Percentiles rank a stretch among this genome's conserved stretches.
These are phyloP conservation scores for Oryzias curvinotus DNA, from an alignment of 2,113 vertebrate species.

Conservation along the genomic window DNA sequence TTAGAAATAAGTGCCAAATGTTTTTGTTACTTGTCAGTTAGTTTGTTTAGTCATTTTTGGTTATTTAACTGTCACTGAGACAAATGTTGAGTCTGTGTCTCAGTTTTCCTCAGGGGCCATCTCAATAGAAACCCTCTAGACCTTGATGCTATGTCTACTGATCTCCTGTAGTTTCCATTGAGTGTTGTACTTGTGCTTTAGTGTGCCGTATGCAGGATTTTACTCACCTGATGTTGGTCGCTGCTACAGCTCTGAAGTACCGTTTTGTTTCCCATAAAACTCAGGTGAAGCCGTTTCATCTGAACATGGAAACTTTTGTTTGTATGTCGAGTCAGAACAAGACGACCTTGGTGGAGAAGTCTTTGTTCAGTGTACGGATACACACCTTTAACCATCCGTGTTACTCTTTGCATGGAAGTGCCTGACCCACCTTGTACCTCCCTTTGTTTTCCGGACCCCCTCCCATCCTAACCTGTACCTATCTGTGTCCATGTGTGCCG, in stretches of 20 bases:
- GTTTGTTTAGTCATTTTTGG: no score
- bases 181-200: slow-evolving; percentile 20
- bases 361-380: not conserved
- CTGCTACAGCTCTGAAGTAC: not conserved
- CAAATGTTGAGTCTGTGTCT: no score
- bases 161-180: slow-evolving; percentile 62
- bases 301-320: slow-evolving; percentile 15
- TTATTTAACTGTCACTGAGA: no score
- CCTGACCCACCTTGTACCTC: slow-evolving; percentile 12
- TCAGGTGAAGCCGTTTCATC: not conserved
- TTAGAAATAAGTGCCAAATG: no score
- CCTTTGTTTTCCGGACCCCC: slow-evolving; percentile 11
- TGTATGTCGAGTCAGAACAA: slow-evolving; percentile 12
- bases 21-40: no score
- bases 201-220: not conserved
- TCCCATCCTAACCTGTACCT: slow-evolving; percentile 56
- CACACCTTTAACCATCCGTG: no score
- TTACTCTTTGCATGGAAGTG: no score
- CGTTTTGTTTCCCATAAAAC: not conserved
- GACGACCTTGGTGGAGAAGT: slow-evolving; percentile 1
- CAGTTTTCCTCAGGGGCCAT: no score
- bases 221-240: no score
- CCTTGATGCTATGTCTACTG: slow-evolving; percentile 16
- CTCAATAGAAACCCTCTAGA: not conserved
- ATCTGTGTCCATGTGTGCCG: slow-evolving; percentile 71